Base-by-base conservation (phyloP, 2,888 invertebrate species). In the Drepana falcataria region DNA sequence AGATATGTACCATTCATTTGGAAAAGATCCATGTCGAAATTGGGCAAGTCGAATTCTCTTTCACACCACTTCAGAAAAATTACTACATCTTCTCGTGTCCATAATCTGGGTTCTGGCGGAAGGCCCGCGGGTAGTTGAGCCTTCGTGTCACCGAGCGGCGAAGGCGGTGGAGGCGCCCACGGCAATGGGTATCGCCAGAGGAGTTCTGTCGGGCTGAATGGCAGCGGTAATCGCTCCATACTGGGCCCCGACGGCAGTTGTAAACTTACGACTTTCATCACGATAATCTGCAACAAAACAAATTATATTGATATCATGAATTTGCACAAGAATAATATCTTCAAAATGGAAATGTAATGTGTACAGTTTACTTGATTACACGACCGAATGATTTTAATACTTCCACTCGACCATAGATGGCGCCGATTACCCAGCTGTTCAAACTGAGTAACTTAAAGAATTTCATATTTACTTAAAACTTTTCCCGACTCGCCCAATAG, bases 51-150 rank as follows among this genome's bases (percentile, higher is more conserved):
- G 81, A 97, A 98, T 87, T 97, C 97, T 64, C 96, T 93, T 85
- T 98, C 97, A 66, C 97, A 96, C 95, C 97, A 98, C 77, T 96
- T 94, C 52, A 98, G 90, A 85, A 98, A 98, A 54, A 95, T 93
- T 49, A 94, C 92, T 34, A 98, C 98, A 80, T 98, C 97, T 67
- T 97, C 97, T 66, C 98, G 93, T 55, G 95, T 95, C 98, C 98
- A 98, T 52, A 96, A 87, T 71, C 97, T 93, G 5, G 98, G 98
- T 92, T 98, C 98, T 71, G 95, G 94, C 48, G 96, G 96, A 85
- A 97, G 91, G 67, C 94, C 94, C 48, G 94, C 93, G 37, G 97
- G 97, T 70, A 97, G 89, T 79, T 97, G 97, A 53, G 96, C 96
- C 87, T 97, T 97, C 74, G 97, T 94, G 77, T 97, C 97, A 58